A percentile compares a stretch with the other conserved stretches of the same genome.
Evolutionary conservation across 2,888 invertebrate species (phyloP).

Genomic region (Ctena decussata): DNA sequence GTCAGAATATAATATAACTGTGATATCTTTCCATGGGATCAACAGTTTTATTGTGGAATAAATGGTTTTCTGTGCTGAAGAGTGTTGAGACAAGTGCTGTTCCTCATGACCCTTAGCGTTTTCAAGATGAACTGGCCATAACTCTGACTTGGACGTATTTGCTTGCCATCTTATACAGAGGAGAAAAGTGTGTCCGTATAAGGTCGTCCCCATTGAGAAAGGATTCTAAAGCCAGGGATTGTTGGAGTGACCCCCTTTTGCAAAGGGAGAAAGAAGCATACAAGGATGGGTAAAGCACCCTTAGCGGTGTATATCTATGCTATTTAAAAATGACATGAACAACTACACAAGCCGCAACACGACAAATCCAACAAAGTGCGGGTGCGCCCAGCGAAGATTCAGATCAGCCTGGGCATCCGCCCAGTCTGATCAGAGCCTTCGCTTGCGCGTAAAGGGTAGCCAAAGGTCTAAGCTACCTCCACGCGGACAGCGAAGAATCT

Average conservation of each 20-base stretch:
- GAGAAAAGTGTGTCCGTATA: too few relatives aligned
- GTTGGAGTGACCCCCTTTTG: too few relatives aligned
- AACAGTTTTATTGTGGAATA: not conserved
- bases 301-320: too few relatives aligned
- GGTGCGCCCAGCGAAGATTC: too few relatives aligned
- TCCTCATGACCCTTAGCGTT: not conserved
- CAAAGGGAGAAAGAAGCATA: too few relatives aligned
- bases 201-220: too few relatives aligned
- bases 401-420: too few relatives aligned
- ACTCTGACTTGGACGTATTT: not conserved
- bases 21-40: slow-evolving; percentile 4
- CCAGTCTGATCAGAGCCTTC: not conserved
- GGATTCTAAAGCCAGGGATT: too few relatives aligned
- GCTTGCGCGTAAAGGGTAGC: not conserved
- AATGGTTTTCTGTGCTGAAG: not conserved
- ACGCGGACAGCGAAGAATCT: not conserved
- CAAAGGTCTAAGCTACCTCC: not conserved
- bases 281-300: too few relatives aligned
- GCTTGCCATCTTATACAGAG: too few relatives aligned
- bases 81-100: not conserved
- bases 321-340: not conserved
- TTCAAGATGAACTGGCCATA: not conserved
- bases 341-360: not conserved
- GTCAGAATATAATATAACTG: not conserved
- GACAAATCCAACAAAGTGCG: not conserved